These are phyloP conservation scores for Fistularia commersonii DNA, from an alignment of 2,797 vertebrate genomes.

Conservation along the genomic window DNA sequence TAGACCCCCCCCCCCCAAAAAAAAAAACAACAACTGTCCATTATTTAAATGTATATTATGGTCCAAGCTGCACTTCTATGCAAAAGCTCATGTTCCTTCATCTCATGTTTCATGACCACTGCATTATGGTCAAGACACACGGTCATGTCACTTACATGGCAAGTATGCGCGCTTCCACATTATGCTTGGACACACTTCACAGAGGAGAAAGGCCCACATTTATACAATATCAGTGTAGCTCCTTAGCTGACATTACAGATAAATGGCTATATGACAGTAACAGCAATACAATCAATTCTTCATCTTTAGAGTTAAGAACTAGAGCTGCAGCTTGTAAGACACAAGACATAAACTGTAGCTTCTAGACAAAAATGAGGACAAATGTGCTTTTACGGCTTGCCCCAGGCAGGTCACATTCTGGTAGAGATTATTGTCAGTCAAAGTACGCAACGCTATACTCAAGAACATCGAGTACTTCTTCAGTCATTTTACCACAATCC, in stretches of 20 bases:
- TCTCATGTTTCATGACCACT: no score
- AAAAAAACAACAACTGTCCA: slow-evolving; percentile 11
- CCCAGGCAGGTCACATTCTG: slow-evolving; percentile 58
- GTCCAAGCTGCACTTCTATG: slow-evolving; percentile 15
- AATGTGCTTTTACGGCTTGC: slow-evolving; percentile 31
- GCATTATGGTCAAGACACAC: not conserved
- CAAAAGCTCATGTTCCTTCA: not conserved
- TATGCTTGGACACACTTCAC: slow-evolving; percentile 6
- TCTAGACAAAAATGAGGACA: slow-evolving; percentile 10
- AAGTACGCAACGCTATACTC: slow-evolving; percentile 17
- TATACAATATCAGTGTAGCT: slow-evolving; percentile 34
- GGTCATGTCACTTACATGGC: slow-evolving; percentile 19
- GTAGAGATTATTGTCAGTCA: slow-evolving; percentile 30
- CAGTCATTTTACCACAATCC: no score
- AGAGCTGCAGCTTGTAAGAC: slow-evolving; percentile 29
- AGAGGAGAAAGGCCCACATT: slow-evolving; percentile 43
- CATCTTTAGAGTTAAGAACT: slow-evolving; percentile 28
- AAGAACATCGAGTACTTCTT: no score
- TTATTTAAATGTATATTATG: slow-evolving; percentile 28
- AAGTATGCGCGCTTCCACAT: slow-evolving; percentile 42
- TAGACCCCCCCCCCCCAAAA: no score
- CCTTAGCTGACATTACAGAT: slow-evolving; percentile 35
- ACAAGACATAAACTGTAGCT: slow-evolving; percentile 2
- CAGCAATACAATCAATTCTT: slow-evolving; percentile 57
- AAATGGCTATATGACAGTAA: slow-evolving; percentile 27